Base-by-base conservation (phyloP, 1,140 invertebrate species). In the Sminthurinus signatus region DNA sequence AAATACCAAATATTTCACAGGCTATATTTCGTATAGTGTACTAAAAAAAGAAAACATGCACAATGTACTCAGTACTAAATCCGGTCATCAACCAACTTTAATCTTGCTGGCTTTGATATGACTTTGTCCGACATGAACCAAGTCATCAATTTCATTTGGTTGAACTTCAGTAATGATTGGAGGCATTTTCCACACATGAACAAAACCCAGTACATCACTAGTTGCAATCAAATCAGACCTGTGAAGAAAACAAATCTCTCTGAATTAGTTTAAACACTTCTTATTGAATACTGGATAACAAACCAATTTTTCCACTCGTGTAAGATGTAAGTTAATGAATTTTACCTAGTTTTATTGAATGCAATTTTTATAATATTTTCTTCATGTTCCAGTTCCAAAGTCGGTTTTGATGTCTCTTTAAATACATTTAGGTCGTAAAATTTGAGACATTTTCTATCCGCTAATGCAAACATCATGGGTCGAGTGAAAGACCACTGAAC, bases 161-260 rank as follows among this genome's bases (percentile, higher is more conserved):
- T 56, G 44, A 28, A 48, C 36, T 1, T 15, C 28, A 32, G 23
- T 64, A 25, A 68, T 12, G n/a, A 21, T 42, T n/a, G 43, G 5
- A 0, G 68, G 68, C 5, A 70, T 55, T 48, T 58, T 61, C 68
- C 68, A 70, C 60, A 70, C 50, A 44, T 70, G 61, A 21, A 67
- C n/a, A n/a, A 25, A 39, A 19, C 68, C 68, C 43, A 60, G 46
- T 4, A 29, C 23, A 42, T 70, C 68, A 28, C 43, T 42, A 0
- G 58, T 44, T 8, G 64, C 64, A 2, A 70, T 21, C 1, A 48
- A 36, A 28, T 54, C 62, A 23, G 27, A 27, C 19, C 67, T 68
- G 32, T 28, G 17, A 12, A 31, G 23, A 60, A 42, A 21, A 1
- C 1, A 21, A n/a, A 48, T 32, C 32, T 52, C 21, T 54, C 19